phyloP scores from a whole-genome alignment of 2,888 invertebrate species.

The Idaea dimidiata region DNA sequence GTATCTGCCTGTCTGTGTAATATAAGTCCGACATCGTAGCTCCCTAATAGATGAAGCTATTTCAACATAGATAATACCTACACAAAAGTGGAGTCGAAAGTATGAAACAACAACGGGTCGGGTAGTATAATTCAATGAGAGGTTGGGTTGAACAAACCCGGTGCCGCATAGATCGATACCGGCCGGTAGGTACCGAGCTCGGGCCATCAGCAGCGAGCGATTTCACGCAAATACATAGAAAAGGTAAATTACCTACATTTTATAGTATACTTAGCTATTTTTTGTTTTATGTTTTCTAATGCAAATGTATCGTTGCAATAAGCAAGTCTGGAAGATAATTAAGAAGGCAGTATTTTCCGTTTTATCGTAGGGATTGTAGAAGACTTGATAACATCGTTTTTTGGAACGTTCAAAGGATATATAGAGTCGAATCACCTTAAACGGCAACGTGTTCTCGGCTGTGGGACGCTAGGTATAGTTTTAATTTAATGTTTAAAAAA shows the following conservation, averaged over 20 bases:
- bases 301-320: background rate
- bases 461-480: too few species aligned
- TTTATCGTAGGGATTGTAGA: too few species aligned
- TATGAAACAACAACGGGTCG: slow-evolving; percentile 11
- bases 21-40: too few species aligned
- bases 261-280: background rate
- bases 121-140: slow-evolving; percentile 39
- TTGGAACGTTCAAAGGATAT: too few species aligned
- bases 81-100: background rate
- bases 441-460: too few species aligned
- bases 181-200: background rate
- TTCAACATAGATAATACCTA: background rate
- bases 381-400: too few species aligned
- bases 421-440: too few species aligned
- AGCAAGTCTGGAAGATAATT: background rate
- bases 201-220: slow-evolving; percentile 18
- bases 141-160: slow-evolving; percentile 37
- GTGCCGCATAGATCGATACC: slow-evolving; percentile 37
- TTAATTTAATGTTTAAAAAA: too few species aligned
- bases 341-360: too few species aligned
- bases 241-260: background rate
- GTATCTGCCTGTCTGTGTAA: too few species aligned
- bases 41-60: too few species aligned
- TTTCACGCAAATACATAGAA: background rate
- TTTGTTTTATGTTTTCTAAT: background rate